Evolutionary conservation across 37 sponge, comb jelly and placozoan genomes (phyloP), one percentile per base, ranked within the genome.

Genomic region (Spongia lamella): DNA sequence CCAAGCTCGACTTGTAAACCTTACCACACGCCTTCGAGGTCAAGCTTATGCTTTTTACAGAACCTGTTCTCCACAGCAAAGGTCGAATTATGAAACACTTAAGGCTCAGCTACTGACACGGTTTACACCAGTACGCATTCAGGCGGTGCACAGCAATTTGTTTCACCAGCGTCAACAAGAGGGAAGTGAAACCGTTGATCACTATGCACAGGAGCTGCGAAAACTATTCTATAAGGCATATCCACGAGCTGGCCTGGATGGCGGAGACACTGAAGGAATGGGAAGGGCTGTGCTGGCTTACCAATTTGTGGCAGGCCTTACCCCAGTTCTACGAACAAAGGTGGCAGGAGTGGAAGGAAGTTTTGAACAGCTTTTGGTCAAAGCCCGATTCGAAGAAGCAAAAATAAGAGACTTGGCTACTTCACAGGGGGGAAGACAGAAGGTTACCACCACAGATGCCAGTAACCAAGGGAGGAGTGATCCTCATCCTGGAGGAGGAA

Each of bases 381-480:
- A 73, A 26, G 83, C 83, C 2, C n/a, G 83, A 20, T 82, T 82
- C 54, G 83, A 82, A 36, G 75, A 72, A 56, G 83, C 83, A 2
- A 82, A 82, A 68, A 56, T 1, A 26, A 51, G 58, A 9, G 83
- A 82, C 4, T 43, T 82, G 14, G 40, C 60, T 2, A 33, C 7
- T 15, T n/a, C 13, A 15, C 6, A 11, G 16, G 16, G 16, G 17
- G 16, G 17, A 17, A 52, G 17, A 52, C 53, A 19, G 17, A 19
- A 52, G 14, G 16, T 19, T 15, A 58, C 6, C 11, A 58, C 7
- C 4, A 5, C 6, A 27, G n/a, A n/a, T n/a, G n/a, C n/a, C n/a
- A n/a, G n/a, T n/a, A n/a, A n/a, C n/a, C n/a, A n/a, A n/a, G n/a
- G n/a, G n/a, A n/a, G n/a, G n/a, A n/a, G n/a, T n/a, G n/a, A n/a